Evolutionary conservation across 1,140 invertebrate genomes (phyloP), one percentile per base, ranked within the genome.

Genomic region (Maniola jurtina): DNA sequence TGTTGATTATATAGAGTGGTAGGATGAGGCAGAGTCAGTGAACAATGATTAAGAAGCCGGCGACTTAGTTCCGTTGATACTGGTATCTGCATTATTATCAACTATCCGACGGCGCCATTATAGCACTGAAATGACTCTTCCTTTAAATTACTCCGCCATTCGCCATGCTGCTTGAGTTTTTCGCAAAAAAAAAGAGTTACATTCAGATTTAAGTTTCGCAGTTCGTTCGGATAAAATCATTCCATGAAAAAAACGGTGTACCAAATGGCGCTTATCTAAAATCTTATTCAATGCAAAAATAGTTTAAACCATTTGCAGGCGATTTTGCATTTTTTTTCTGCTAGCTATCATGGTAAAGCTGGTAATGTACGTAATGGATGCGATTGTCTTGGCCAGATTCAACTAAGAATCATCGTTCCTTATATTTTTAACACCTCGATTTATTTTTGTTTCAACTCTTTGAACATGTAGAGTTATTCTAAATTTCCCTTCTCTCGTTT

Each of bases 401-500:
- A 56, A 48, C 40, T 35, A 48, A 34, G 40, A 64, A 60, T 68
- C 54, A 54, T 64, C 16, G 68, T 61, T 71, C 56, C 63, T 62
- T 56, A 57, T 66, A 56, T 42, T 63, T 45, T 75, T 66, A 65
- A 68, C 67, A 65, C 59, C 52, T 71, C 56, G 15, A 65, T 74
- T 68, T 73, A 72, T 78, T 82, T 82, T 78, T 56, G 70, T 74
- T 62, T 66, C 54, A 72, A 57, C 66, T 57, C 71, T 76, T 79
- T 76, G 73, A 74, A 79, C 61, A 77, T 25, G 25, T 25, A 25
- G 25, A 25, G 25, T 25, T 25, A 25, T 80, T 70, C 71, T 73
- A 79, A 81, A 73, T 76, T 77, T 69, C 70, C 73, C 76, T 75
- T 63, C 57, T 45, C 72, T 70, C 71, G 73, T 72, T 83, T 86